phyloP scores from a whole-genome alignment of 2,888 invertebrate species.

The Invenusta paracnida region DNA sequence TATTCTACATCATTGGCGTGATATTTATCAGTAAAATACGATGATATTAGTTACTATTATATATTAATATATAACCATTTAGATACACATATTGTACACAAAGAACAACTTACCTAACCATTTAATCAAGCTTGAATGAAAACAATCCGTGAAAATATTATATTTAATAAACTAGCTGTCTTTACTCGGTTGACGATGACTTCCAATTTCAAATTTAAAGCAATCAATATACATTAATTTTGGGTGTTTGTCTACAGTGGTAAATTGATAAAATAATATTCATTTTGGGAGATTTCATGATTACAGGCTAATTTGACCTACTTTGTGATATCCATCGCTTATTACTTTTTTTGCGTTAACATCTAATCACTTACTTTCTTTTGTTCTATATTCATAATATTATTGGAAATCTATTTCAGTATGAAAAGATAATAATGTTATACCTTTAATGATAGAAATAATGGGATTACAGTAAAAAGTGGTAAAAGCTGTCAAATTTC shows the following conservation, averaged over 20 bases:
- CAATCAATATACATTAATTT: not conserved
- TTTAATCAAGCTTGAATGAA: slow-evolving; percentile 8
- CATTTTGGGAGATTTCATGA: not conserved
- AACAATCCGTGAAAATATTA: not conserved
- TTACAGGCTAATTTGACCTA: not conserved
- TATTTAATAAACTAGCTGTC: not conserved
- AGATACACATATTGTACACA: slow-evolving; percentile 2
- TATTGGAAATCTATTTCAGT: not conserved
- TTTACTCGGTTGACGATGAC: not conserved
- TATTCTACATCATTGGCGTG: slow-evolving; percentile 6
- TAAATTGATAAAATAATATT: slow-evolving; percentile 18
- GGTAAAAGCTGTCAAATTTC: not conserved
- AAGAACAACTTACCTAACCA: not conserved
- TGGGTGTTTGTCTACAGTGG: not conserved
- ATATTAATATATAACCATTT: not conserved
- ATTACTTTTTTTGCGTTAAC: not conserved
- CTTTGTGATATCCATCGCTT: not conserved
- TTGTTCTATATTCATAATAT: no score
- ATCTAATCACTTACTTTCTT: no score
- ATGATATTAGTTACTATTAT: slow-evolving; percentile 29
- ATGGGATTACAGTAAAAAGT: not conserved
- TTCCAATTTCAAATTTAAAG: not conserved
- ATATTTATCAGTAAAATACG: slow-evolving; percentile 5
- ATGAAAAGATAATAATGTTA: not conserved
- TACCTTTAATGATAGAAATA: not conserved